Percentiles rank a stretch among this genome's conserved stretches.
Conservation (phyloP, 2,797 vertebrate species). For the Falco biarmicus region DNA sequence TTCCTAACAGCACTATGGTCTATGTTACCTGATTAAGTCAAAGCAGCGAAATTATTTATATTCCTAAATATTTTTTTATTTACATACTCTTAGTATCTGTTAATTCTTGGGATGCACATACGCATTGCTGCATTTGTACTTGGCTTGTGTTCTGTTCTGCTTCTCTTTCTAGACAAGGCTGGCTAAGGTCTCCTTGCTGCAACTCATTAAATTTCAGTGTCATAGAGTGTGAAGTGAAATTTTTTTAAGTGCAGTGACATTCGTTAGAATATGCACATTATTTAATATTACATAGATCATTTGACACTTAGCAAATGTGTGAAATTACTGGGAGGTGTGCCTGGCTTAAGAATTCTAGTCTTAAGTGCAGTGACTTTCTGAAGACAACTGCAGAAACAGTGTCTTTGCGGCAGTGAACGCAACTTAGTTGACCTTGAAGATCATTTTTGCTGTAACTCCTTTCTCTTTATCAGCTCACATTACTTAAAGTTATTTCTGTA, state of each 20-base stretch:
- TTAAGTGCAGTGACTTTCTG: conserved; percentile 12
- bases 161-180: background rate
- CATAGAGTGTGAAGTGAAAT: background rate
- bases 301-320: conserved; percentile 28
- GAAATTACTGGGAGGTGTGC: conserved; percentile 5
- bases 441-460: background rate
- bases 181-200: background rate
- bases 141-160: background rate
- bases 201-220: conserved; percentile 26
- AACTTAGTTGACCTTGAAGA: conserved; percentile 5
- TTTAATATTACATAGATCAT: conserved; percentile 18
- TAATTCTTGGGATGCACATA: background rate
- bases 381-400: background rate
- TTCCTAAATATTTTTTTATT: background rate
- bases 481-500: background rate
- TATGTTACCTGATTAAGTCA: background rate
- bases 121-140: background rate
- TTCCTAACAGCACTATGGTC: background rate
- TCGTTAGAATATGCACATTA: conserved; percentile 58
- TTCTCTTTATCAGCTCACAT: background rate
- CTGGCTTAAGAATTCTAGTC: background rate
- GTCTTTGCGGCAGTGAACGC: background rate
- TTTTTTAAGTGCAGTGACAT: conserved; percentile 34
- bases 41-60: background rate
- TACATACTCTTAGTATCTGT: background rate